These are phyloP conservation scores for Ceyx melanurus DNA, from an alignment of 2,113 vertebrate genomes.

Conservation along the genomic window DNA sequence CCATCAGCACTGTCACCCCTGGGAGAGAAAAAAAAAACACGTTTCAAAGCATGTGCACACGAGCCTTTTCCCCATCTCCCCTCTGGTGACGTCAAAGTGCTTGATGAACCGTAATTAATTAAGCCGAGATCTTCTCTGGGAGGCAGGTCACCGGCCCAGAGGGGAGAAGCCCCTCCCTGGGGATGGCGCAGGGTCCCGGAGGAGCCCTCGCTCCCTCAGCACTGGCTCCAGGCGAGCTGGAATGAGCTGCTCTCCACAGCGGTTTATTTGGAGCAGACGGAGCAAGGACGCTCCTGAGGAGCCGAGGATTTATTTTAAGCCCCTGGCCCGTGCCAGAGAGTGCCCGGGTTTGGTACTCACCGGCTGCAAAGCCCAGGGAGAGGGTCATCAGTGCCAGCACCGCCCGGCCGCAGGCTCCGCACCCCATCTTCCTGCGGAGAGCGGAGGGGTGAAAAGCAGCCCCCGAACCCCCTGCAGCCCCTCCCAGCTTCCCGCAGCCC, in stretches of 20 bases:
- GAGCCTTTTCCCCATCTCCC: not conserved
- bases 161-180: not conserved
- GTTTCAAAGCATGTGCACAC: rapidly evolving
- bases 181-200: not conserved
- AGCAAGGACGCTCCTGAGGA: rapidly evolving
- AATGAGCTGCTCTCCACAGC: not conserved
- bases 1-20: too few relatives aligned
- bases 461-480: not conserved
- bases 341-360: not conserved
- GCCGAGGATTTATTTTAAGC: not conserved
- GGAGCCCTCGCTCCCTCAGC: not conserved
- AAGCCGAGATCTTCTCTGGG: not conserved
- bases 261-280: not conserved
- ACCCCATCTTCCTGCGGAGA: slow-evolving; percentile 15
- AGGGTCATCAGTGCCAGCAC: slow-evolving; percentile 8
- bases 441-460: not conserved
- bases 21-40: not conserved
- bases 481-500: not conserved
- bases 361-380: not conserved
- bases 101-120: not conserved
- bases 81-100: not conserved
- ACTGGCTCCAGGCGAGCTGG: not conserved
- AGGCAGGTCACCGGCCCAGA: rapidly evolving
- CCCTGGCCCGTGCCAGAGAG: not conserved
- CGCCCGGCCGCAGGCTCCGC: not conserved